These are phyloP conservation scores for Ephydatia muelleri DNA, from an alignment of 37 sponge, comb jelly and placozoan genomes.

Conservation along the genomic window DNA sequence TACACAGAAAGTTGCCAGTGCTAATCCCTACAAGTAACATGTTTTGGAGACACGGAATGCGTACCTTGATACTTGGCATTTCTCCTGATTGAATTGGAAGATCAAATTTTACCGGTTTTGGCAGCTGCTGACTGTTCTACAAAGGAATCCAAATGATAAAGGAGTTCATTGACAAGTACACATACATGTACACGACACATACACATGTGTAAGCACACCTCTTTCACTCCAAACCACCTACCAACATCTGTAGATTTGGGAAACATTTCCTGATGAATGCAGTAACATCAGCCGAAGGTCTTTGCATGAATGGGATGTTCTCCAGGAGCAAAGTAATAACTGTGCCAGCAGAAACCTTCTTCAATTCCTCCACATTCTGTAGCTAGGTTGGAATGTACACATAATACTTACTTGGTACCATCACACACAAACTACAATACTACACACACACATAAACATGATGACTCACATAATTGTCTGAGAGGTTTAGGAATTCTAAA, in stretches of 20 bases:
- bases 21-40: too few species aligned
- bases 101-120: conserved; percentile 76
- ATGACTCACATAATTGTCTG: conserved; percentile 44
- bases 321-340: conserved; percentile 39
- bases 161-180: neutral
- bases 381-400: conserved; percentile 15
- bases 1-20: too few species aligned
- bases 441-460: neutral
- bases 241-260: conserved; percentile 59
- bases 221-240: conserved; percentile 1
- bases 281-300: neutral
- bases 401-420: neutral
- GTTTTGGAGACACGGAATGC: too few species aligned
- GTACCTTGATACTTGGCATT: conserved; percentile 34
- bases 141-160: neutral
- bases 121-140: conserved; percentile 61
- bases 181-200: neutral
- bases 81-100: conserved; percentile 36
- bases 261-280: conserved; percentile 35
- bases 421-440: neutral
- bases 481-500: conserved; percentile 52
- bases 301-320: conserved; percentile 33
- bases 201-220: neutral
- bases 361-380: conserved; percentile 23
- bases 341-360: conserved; percentile 16